Evolutionary conservation across 2,113 vertebrate genomes (phyloP).

Genomic region (Ceuthmochares aereus): DNA sequence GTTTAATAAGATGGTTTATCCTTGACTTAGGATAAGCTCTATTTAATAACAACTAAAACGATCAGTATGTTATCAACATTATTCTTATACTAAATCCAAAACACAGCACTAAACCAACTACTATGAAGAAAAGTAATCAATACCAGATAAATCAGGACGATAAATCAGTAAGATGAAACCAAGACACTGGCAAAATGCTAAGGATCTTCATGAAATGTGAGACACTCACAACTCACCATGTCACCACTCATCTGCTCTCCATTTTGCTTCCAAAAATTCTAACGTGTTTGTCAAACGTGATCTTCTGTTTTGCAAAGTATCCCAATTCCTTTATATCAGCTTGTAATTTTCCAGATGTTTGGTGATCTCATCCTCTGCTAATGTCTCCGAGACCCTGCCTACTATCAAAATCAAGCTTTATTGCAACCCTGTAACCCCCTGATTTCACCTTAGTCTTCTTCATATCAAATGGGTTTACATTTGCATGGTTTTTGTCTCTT

Average conservation of each 20-base stretch:
- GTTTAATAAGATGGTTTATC: too few species aligned
- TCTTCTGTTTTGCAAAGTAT: constrained; percentile 7
- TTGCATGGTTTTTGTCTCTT: constrained; percentile 21
- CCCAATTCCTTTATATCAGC: constrained; percentile 32
- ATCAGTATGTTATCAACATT: too few species aligned
- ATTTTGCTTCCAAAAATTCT: constrained; percentile 4
- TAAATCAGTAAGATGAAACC: too few species aligned
- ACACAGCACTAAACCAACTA: too few species aligned
- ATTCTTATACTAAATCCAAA: too few species aligned
- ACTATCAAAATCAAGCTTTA: constrained; percentile 66
- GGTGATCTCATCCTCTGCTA: constrained; percentile 70
- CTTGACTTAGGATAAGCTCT: too few species aligned
- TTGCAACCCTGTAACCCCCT: constrained; percentile 23
- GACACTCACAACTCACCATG: background rate
- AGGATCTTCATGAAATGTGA: background rate
- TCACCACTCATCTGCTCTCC: background rate
- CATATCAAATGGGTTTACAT: constrained; percentile 4
- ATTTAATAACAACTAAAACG: too few species aligned
- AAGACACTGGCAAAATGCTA: background rate
- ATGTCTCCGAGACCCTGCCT: constrained; percentile 62
- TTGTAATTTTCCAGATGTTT: constrained; percentile 70
- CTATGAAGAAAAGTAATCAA: too few species aligned
- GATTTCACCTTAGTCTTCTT: constrained; percentile 47
- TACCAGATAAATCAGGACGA: too few species aligned
- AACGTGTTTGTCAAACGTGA: background rate